Conservation (phyloP, 2,113 vertebrate species). For the Pelmatolapia mariae region DNA sequence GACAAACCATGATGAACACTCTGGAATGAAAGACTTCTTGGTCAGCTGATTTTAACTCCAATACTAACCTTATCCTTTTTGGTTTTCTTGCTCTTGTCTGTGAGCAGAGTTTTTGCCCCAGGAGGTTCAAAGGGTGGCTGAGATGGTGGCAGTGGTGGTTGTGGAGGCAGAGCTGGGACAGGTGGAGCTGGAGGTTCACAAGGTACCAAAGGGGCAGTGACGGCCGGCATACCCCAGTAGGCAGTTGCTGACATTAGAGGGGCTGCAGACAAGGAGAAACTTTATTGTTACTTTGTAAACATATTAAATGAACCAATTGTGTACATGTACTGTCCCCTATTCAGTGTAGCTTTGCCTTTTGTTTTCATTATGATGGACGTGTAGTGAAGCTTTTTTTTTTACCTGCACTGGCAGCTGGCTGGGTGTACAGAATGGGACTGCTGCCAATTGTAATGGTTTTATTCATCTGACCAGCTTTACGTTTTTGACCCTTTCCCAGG, state of each 20-base stretch:
- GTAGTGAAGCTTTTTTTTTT: constrained; percentile 26
- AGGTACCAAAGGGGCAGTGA: constrained; percentile 65
- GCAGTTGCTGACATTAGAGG: constrained; percentile 62
- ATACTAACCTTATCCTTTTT: constrained; percentile 87
- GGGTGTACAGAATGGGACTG: constrained; percentile 89
- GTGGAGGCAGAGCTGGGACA: constrained; percentile 50
- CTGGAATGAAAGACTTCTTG: fast-evolving
- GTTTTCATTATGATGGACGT: neutral
- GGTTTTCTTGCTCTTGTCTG: constrained; percentile 83
- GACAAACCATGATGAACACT: neutral
- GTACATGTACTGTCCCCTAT: neutral
- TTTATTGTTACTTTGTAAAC: neutral
- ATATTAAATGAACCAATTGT: neutral
- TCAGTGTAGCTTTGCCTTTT: neutral
- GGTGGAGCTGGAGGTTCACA: constrained; percentile 66
- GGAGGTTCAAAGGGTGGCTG: constrained; percentile 59
- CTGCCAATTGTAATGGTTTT: constrained; percentile 89
- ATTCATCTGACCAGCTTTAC: constrained; percentile 78
- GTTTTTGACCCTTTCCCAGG: constrained; percentile 78
- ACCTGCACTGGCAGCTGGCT: constrained; percentile 74
- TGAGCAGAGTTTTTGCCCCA: constrained; percentile 58
- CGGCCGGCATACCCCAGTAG: constrained; percentile 73
- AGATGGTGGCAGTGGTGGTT: constrained; percentile 65
- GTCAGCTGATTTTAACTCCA: neutral
- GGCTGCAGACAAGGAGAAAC: constrained; percentile 33